These are phyloP conservation scores for Lysandra coridon DNA, from an alignment of 2,888 invertebrate species.

Conservation along the genomic window DNA sequence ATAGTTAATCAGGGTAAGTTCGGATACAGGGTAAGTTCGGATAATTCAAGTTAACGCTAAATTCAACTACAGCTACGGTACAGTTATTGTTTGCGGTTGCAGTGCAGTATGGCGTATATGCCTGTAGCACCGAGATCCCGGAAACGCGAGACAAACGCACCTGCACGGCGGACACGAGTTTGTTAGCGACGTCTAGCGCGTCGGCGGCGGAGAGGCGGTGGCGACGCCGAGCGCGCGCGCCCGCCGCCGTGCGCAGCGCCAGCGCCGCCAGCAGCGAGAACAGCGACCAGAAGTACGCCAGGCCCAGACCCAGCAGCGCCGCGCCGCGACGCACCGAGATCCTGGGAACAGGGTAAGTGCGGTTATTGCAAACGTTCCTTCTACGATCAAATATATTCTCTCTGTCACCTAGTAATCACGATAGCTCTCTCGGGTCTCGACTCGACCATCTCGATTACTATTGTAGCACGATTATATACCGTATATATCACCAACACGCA, in stretches of 20 bases:
- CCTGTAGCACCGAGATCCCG: not conserved
- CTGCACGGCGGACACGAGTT: conserved; percentile 86
- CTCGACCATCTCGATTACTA: too few relatives aligned
- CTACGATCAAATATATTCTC: too few relatives aligned
- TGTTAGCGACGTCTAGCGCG: conserved; percentile 87
- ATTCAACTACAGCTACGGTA: too few relatives aligned
- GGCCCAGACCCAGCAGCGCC: conserved; percentile 82
- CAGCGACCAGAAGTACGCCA: conserved; percentile 84
- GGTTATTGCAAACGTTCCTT: not conserved
- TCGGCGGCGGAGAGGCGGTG: conserved; percentile 84
- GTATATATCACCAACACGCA: too few relatives aligned
- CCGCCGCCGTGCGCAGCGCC: conserved; percentile 80
- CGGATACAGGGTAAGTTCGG: too few relatives aligned
- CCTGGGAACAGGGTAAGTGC: conserved; percentile 51
- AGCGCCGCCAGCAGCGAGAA: conserved; percentile 83
- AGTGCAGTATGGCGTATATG: too few relatives aligned
- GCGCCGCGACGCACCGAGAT: conserved; percentile 82
- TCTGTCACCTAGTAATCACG: too few relatives aligned
- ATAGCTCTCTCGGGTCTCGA: too few relatives aligned
- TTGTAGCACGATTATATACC: too few relatives aligned
- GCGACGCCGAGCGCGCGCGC: conserved; percentile 81
- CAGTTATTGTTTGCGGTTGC: too few relatives aligned
- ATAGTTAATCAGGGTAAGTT: not conserved
- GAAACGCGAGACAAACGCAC: conserved; percentile 56
- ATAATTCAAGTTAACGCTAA: too few relatives aligned